Evolutionary conservation across 2,888 invertebrate species (phyloP).

Genomic region (Rhagium mordax): DNA sequence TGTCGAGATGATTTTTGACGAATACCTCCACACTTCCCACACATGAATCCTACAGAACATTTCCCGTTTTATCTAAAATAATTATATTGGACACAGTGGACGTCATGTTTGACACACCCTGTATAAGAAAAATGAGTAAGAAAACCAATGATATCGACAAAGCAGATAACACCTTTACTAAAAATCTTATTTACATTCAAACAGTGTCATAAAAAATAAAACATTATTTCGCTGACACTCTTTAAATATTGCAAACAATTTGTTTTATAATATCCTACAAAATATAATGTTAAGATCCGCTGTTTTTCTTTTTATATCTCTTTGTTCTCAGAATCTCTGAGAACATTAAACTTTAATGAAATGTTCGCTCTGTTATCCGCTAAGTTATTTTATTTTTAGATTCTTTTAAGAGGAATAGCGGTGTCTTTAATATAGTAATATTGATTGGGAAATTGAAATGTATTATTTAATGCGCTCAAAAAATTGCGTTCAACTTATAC

Average conservation of each 20-base stretch:
- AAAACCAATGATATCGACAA: too few relatives aligned
- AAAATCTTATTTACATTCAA: background rate
- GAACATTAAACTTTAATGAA: background rate
- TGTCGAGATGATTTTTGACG: too few relatives aligned
- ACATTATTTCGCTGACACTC: background rate
- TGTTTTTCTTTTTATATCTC: background rate
- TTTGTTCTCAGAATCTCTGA: background rate
- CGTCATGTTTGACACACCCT: too few relatives aligned
- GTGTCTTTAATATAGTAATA: background rate
- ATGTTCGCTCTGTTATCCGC: background rate
- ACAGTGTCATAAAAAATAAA: background rate
- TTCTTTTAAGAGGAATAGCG: background rate
- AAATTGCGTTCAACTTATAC: too few relatives aligned
- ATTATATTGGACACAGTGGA: too few relatives aligned
- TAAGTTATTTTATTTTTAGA: background rate
- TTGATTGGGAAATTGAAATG: background rate
- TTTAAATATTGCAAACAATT: constrained; percentile 11
- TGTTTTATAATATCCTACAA: background rate
- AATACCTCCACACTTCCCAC: too few relatives aligned
- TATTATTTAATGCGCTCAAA: background rate
- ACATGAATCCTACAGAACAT: too few relatives aligned
- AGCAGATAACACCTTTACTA: background rate
- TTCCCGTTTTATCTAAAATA: too few relatives aligned
- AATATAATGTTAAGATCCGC: background rate
- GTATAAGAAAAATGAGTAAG: too few relatives aligned